A percentile compares a stretch with the other conserved stretches of the same genome.
phyloP scores from a whole-genome alignment of 2,797 vertebrate species.

The Heterohyrax brucei region DNA sequence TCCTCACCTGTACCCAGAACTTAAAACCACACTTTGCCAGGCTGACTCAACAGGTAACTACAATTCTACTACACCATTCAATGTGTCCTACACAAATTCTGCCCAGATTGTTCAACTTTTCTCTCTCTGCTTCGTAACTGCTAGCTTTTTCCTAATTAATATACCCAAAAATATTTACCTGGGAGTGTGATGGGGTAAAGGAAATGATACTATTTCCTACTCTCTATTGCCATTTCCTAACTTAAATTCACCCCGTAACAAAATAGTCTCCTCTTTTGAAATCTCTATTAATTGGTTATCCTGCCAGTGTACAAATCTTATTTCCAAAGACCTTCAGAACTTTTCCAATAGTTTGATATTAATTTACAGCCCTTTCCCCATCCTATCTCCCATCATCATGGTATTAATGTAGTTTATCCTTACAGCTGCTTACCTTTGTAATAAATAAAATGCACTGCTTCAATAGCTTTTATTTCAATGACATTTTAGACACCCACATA shows the following conservation, averaged over 20 bases:
- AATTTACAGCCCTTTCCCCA: not conserved
- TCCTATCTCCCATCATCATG: not conserved
- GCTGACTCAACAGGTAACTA: not conserved
- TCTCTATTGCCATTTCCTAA: not conserved
- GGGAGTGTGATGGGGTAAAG: not conserved
- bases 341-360: not conserved
- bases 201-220: not conserved
- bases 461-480: not conserved
- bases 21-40: not conserved
- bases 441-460: not conserved
- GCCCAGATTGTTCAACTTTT: not conserved
- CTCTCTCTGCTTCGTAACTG: not conserved
- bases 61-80: not conserved
- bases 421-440: not conserved
- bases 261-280: not conserved
- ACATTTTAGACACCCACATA: not conserved
- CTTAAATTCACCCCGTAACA: not conserved
- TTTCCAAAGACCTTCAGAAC: not conserved
- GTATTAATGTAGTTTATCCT: slow-evolving; percentile 7
- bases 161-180: not conserved
- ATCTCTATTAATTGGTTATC: not conserved
- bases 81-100: not conserved
- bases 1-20: not conserved
- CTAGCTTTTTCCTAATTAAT: not conserved
- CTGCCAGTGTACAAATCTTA: not conserved